Evolutionary conservation across 2,113 vertebrate genomes (phyloP), one percentile per base, ranked within the genome.

Genomic region (Myotis brandtii): DNA sequence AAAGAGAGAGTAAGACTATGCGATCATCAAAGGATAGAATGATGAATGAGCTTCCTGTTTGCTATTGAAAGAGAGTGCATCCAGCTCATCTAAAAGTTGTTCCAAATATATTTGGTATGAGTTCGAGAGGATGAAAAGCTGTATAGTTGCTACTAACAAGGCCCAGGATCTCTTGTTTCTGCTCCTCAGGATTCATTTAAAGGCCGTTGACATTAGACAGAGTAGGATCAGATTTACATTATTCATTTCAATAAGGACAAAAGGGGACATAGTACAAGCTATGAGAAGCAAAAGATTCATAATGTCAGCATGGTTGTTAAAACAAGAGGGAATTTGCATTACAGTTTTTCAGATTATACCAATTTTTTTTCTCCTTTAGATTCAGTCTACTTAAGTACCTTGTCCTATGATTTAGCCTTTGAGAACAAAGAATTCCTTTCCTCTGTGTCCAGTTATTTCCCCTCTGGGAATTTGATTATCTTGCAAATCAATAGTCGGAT

Each of bases 191-290:
- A 83, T 43, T 48, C 64, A 64, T 7, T 56, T 52, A 46, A 80
- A 18, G 23, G 37, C 27, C 83, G 37, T 48, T 70, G 34, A 93
- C 86, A 25, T 76, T 76, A 90, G 32, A 64, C 18, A 10, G 27
- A 76, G 16, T n/a, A 66, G 52, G 18, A 64, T 72, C 25, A 72
- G 59, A 81, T 32, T 85, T 81, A 52, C 40, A 62, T 69, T 70
- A 79, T 70, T 89, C 20, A n/a, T 94, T 67, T 94, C n/a, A n/a
- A 50, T n/a, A 73, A 96, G 66, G 64, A 70, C 32, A 59, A 91
- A 94, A 50, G 6, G 48, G 46, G 7, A 40, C 30, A 43, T 9
- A 13, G 43, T 23, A 66, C 14, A 88, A 82, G 69, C 56, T 75
- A 69, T 9, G 34, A 89, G 84, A 84, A 86, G 23, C 46, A 59